These are phyloP conservation scores for Calycopis cecrops DNA, from an alignment of 1,140 invertebrate species.

Conservation along the genomic window DNA sequence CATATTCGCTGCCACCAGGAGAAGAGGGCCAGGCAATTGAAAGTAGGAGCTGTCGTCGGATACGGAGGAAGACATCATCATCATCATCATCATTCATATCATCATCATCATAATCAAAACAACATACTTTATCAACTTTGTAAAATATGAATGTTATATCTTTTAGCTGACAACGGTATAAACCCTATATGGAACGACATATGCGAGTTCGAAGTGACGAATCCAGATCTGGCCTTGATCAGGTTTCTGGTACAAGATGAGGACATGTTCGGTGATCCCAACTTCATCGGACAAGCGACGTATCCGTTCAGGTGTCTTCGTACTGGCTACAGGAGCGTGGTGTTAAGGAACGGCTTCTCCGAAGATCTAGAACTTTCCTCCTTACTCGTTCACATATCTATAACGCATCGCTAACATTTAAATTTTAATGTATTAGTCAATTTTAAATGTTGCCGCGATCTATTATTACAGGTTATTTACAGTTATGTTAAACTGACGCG, in stretches of 20 bases:
- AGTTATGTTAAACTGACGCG: too few species aligned
- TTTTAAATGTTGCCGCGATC: too few species aligned
- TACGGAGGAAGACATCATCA: too few species aligned
- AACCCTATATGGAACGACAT: constrained; percentile 97
- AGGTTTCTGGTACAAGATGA: constrained; percentile 97
- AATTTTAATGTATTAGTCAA: too few species aligned
- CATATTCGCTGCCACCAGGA: too few species aligned
- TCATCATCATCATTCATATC: too few species aligned
- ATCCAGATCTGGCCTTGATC: constrained; percentile 92
- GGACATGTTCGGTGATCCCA: constrained; percentile 98
- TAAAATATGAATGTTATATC: not conserved
- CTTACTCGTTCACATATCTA: constrained; percentile 86
- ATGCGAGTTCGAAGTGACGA: constrained; percentile 91
- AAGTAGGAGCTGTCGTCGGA: too few species aligned
- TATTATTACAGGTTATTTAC: too few species aligned
- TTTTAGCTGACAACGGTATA: constrained; percentile 94
- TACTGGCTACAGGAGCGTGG: constrained; percentile 93
- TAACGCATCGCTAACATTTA: too few species aligned
- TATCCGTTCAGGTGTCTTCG: constrained; percentile 87
- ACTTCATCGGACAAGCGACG: constrained; percentile 97
- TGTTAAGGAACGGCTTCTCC: constrained; percentile 92
- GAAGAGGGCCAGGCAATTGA: too few species aligned
- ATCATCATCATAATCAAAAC: too few species aligned
- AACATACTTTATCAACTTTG: too few species aligned
- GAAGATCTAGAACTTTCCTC: constrained; percentile 96